Base-by-base conservation (phyloP, 2,113 vertebrate species). In the Hiodon tergisus region DNA sequence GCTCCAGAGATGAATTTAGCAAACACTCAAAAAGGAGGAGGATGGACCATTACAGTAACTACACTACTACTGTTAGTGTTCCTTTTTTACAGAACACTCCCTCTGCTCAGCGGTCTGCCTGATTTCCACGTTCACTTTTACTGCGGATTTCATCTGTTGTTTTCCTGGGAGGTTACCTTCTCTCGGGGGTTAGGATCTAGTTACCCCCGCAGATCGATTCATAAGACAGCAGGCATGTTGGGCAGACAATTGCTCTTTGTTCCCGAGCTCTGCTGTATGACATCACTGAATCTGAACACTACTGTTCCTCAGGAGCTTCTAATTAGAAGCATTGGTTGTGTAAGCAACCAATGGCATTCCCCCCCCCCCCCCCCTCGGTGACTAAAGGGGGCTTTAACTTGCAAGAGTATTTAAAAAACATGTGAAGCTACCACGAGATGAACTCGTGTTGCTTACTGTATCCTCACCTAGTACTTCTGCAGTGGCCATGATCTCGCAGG, bases 401-500 rank as follows among this genome's bases (percentile, higher is more conserved):
- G 73, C 62, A 58, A 74, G 67, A 62, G 53, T 50, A 57, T 67
- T 55, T 51, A 11, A 10, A 46, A 31, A 17, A 7, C 3, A 13
- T 3, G 17, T 5, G 60, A 14, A 13, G 31, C 66, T 68, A 47
- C 6, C 1, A 50, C 52, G 2, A 16, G 11, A 68, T 3, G 0
- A n/a, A 4, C 0, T n/a, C 46, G 14, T 14, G 5, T 51, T 50
- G 7, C 47, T 70, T n/a, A 4, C n/a, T 17, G 2, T 51, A n/a
- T 47, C 8, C 54, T 96, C 91, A 99, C 97, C 97, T 2, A 99
- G 81, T 61, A 99, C 97, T 4, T 98, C 97, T 0, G 93, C 92
- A 0, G 96, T 98, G 63, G 97, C 93, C 93, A 98, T 95, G 78
- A 99, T 96, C 78, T 99, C 97, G 57, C 97, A 99, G 0, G 95